Base-by-base conservation (phyloP, 2,888 invertebrate genomes). In the Drosophila phalerata region DNA sequence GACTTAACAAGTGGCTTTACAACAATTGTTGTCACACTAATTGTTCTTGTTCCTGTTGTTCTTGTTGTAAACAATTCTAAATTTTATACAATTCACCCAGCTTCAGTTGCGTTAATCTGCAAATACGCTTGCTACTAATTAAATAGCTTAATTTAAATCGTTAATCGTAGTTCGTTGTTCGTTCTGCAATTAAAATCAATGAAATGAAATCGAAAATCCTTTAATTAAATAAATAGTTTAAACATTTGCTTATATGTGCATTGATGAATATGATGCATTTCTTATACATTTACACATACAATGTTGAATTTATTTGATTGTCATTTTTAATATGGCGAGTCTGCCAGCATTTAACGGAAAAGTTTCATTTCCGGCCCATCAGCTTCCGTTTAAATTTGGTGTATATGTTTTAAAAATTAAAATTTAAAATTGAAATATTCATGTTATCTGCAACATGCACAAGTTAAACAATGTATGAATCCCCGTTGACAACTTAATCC, bases 161-260 rank as follows among this genome's bases (percentile, higher is more conserved):
- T 81, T 83, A 85, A 78, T 91, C 90, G 91, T 90, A 69, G 78
- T 83, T 84, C 79, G 77, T 57, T 57, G 79, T 84, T 91, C 90
- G 90, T 80, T 90, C 90, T 90, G 90, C 55, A 83, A 83, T 71
- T 83, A 38, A 72, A 78, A 25, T 19, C 25, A 76, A 67, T 28
- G 25, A 48, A 76, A 67, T 28, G 25, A 48, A 34, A 48, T 30
- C 42, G 25, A 40, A 40, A 17, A 38, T 25, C 25, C 38, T 52
- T 73, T 57, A 63, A 49, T 57, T 45, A 43, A 75, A 75, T 52
- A 10, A 32, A 62, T 74, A 52, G 40, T 11, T 45, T 45, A n/a
- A 63, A 38, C 32, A 28, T 58, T 17, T 15, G n/a, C 37, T 37
- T 37, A 25, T 17, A 0, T 32, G 25, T 43, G 28, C 34, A 10